phyloP scores from a whole-genome alignment of 2,888 invertebrate genomes.

The Athalia circularis region DNA sequence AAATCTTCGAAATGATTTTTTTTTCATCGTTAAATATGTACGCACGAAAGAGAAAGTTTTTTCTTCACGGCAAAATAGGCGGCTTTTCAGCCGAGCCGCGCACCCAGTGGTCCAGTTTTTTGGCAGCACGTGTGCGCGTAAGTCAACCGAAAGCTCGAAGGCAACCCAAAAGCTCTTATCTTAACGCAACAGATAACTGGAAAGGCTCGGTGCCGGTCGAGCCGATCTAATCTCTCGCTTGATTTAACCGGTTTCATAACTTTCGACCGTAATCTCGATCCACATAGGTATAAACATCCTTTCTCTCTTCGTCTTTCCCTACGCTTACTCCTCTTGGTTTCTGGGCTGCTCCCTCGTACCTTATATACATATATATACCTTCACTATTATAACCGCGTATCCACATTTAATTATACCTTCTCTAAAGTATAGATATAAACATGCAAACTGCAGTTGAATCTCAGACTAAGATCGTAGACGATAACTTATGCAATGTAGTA shows the following conservation, averaged over 20 bases:
- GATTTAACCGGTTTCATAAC: slow-evolving; percentile 74
- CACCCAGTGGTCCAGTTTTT: slow-evolving; percentile 15
- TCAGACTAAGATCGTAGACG: slow-evolving; percentile 9
- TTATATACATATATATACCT: not conserved
- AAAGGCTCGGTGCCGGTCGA: slow-evolving; percentile 43
- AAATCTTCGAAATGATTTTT: slow-evolving; percentile 30
- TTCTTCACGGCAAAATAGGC: slow-evolving; percentile 40
- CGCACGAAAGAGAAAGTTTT: slow-evolving; percentile 18
- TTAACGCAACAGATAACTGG: slow-evolving; percentile 42
- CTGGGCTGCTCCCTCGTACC: slow-evolving; percentile 44
- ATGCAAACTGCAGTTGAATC: slow-evolving; percentile 1
- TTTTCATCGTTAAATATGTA: not conserved
- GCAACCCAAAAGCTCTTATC: slow-evolving; percentile 42
- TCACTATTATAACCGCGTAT: slow-evolving; percentile 19
- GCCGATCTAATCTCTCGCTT: slow-evolving; percentile 71
- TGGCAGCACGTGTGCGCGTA: slow-evolving; percentile 40
- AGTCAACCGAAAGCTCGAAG: slow-evolving; percentile 35
- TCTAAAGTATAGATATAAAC: slow-evolving; percentile 11
- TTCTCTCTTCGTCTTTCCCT: slow-evolving; percentile 58
- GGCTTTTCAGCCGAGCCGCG: not conserved
- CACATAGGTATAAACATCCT: slow-evolving; percentile 66
- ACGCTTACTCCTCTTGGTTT: slow-evolving; percentile 47
- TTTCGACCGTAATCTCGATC: slow-evolving; percentile 73
- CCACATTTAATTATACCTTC: slow-evolving; percentile 39
- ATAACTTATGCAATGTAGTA: slow-evolving; percentile 8